Conservation (phyloP, 2,113 vertebrate genomes). For the Struthidea cinerea region DNA sequence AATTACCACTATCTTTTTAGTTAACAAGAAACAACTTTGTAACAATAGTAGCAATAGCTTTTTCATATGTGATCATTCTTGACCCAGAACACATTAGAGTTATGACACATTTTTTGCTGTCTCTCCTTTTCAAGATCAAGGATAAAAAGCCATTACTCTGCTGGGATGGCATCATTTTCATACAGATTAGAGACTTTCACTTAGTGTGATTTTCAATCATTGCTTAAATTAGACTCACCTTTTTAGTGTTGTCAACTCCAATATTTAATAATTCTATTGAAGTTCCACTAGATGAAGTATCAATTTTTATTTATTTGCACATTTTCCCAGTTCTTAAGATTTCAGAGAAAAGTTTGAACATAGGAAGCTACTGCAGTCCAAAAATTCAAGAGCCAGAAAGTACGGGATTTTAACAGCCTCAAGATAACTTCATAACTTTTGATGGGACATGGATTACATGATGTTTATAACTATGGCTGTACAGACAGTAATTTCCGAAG, state of each 20-base stretch:
- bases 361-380: background rate
- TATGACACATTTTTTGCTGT: background rate
- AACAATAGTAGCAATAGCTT: background rate
- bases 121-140: conserved; percentile 11
- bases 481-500: background rate
- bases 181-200: background rate
- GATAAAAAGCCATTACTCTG: background rate
- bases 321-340: background rate
- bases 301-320: background rate
- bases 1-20: background rate
- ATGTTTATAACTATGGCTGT: background rate
- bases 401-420: background rate
- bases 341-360: background rate
- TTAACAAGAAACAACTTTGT: background rate
- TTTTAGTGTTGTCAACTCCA: background rate
- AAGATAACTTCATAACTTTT: background rate
- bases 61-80: background rate
- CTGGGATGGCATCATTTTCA: background rate
- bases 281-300: background rate
- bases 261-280: conserved; percentile 13
- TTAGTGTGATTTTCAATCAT: background rate
- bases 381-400: background rate
- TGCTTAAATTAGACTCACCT: conserved; percentile 21
- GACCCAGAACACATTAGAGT: background rate
- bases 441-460: background rate